Conservation (phyloP, 2,888 invertebrate genomes). For the Hydroisotoma schaefferi region DNA sequence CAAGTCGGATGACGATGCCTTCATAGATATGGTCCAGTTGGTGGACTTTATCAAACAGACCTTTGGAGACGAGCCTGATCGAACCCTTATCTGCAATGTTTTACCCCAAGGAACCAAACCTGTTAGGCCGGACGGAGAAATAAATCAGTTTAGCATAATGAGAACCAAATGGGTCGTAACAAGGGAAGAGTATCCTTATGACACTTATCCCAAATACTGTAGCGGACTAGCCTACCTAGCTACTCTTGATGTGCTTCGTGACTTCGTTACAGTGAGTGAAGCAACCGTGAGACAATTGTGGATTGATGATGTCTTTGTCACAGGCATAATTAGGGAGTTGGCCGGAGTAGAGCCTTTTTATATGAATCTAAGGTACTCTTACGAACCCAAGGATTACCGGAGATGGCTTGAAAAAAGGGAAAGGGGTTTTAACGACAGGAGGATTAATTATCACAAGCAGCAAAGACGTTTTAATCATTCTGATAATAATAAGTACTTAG, state of each 20-base stretch:
- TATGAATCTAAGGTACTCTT: slow-evolving; percentile 46
- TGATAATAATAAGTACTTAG: too few relatives aligned
- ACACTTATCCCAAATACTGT: slow-evolving; percentile 50
- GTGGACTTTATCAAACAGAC: too few relatives aligned
- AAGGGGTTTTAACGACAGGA: too few relatives aligned
- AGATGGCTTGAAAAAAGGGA: too few relatives aligned
- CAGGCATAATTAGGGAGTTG: slow-evolving; percentile 52
- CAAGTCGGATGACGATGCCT: slow-evolving; percentile 50
- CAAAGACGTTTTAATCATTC: too few relatives aligned
- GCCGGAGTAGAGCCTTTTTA: slow-evolving; percentile 43
- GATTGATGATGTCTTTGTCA: slow-evolving; percentile 57
- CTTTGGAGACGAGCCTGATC: too few relatives aligned
- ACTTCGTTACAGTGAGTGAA: slow-evolving; percentile 51
- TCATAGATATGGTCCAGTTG: slow-evolving; percentile 48
- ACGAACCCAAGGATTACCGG: too few relatives aligned
- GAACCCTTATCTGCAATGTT: too few relatives aligned
- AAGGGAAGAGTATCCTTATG: slow-evolving; percentile 47
- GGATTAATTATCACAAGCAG: too few relatives aligned
- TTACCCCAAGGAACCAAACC: too few relatives aligned
- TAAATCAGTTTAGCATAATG: slow-evolving; percentile 4
- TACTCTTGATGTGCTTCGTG: slow-evolving; percentile 46
- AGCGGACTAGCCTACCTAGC: slow-evolving; percentile 49
- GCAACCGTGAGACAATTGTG: slow-evolving; percentile 52
- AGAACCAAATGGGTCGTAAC: slow-evolving; percentile 49
- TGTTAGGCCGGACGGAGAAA: slow-evolving; percentile 34